Evolutionary conservation across 2,888 invertebrate genomes (phyloP), one percentile per base, ranked within the genome.

Genomic region (Tortrix viridana): DNA sequence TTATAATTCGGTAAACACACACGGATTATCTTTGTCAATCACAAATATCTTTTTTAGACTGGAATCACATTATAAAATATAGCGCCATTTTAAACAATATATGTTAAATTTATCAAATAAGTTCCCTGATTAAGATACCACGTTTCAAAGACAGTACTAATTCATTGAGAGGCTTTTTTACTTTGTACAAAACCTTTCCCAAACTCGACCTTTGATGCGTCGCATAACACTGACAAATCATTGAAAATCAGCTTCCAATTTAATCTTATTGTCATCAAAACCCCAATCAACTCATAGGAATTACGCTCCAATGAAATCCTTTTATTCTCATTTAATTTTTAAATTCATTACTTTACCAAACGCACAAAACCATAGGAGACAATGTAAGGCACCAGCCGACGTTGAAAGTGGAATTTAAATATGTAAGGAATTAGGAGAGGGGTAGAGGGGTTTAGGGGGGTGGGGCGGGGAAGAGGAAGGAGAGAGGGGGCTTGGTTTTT

Each of bases 381-480:
- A 90, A 89, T 90, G 89, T 87, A 84, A 88, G 85, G 86, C 84
- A 86, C 81, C 84, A 74, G 73, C 80, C 77, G 77, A 81, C 86
- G 85, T 79, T 83, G 85, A 81, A 89, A 91, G 89, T 89, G 86
- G 90, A 91, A 90, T 92, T 91, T 91, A 92, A 92, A 92, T 91
- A 90, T 90, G 91, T 91, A 91, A 89, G 89, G 91, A 91, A 91
- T 92, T 91, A 92, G 91, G 90, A 85, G 85, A 75, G 78, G 84
- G 82, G 77, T 26, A 65, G 60, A 53, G 66, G 61, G 65, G 66
- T 63, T 32, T 32, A 32, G 66, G 72, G 65, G 66, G 57, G 55
- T 65, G 23, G 67, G 55, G 69, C 49, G 63, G 26, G 61, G 59
- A 66, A 67, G 26, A 67, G 66, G 66, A 66, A 66, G 70, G 65